A percentile compares a stretch with the other conserved stretches of the same genome.
These are phyloP conservation scores for Brachionus paranguensis DNA, from an alignment of 1,140 invertebrate genomes.

Conservation along the genomic window DNA sequence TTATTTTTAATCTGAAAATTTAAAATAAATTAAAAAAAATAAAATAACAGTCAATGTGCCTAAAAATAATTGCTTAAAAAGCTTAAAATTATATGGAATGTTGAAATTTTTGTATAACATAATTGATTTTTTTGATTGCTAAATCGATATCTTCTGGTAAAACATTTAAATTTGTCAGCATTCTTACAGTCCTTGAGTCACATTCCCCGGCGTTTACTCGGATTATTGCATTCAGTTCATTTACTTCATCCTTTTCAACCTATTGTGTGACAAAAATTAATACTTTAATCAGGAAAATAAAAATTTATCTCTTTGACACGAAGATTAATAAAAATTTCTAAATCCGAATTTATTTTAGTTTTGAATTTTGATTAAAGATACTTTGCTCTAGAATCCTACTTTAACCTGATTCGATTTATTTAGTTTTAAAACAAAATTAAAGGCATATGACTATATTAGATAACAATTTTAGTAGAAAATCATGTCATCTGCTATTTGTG, in stretches of 20 bases:
- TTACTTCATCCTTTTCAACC: conserved; percentile 59
- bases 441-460: too few relatives aligned
- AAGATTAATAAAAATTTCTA: neutral
- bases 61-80: neutral
- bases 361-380: too few relatives aligned
- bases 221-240: conserved; percentile 56
- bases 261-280: conserved; percentile 42
- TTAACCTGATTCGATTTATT: too few relatives aligned
- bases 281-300: neutral
- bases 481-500: too few relatives aligned
- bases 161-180: conserved; percentile 67
- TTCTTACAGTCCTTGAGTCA: conserved; percentile 58
- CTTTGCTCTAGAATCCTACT: too few relatives aligned
- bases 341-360: neutral
- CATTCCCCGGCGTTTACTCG: conserved; percentile 61
- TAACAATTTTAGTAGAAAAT: too few relatives aligned
- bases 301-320: neutral
- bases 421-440: too few relatives aligned
- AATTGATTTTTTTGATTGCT: conserved; percentile 52
- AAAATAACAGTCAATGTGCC: neutral
- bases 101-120: conserved; percentile 47
- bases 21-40: neutral
- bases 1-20: neutral
- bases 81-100: neutral
- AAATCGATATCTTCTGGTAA: conserved; percentile 60